Percentiles rank a stretch among this genome's conserved stretches.
Evolutionary conservation across 2,113 vertebrate genomes (phyloP).

Genomic region (Lichenostomus cassidix): DNA sequence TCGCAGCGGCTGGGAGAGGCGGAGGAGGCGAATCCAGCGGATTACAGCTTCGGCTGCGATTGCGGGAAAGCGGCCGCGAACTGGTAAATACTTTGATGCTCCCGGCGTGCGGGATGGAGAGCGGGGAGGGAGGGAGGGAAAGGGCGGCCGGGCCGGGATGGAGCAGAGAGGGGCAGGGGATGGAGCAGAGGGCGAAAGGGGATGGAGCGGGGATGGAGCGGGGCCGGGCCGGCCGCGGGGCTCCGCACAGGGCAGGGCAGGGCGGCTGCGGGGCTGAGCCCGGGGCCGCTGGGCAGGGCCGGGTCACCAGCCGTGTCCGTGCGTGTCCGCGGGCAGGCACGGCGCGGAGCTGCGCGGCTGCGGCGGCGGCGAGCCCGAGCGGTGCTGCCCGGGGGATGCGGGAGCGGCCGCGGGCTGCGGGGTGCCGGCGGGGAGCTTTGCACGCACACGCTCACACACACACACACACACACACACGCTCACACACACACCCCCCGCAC

Average conservation of each 20-base stretch:
- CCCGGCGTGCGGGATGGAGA: constrained; percentile 40
- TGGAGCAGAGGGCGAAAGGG: background rate
- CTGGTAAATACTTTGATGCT: constrained; percentile 78
- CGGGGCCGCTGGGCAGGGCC: no score
- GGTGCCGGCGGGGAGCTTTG: no score
- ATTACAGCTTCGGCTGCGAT: constrained; percentile 18
- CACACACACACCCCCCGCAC: no score
- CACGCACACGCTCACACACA: no score
- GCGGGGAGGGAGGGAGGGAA: background rate
- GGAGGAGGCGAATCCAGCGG: constrained; percentile 14
- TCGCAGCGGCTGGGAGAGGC: constrained; percentile 35
- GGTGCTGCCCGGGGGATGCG: no score
- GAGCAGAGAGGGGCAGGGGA: background rate
- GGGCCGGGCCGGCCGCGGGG: background rate
- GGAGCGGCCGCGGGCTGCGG: no score
- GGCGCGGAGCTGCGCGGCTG: no score
- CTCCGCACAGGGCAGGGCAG: background rate
- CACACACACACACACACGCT: no score
- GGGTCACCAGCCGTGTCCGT: no score
- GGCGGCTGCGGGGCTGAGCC: no score
- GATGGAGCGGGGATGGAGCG: background rate
- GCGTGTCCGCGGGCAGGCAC: no score
- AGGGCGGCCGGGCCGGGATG: background rate
- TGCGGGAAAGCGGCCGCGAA: constrained; percentile 44
- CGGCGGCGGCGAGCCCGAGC: no score